phyloP scores from a whole-genome alignment of 2,888 invertebrate genomes.

The Sminthurides aquaticus region DNA sequence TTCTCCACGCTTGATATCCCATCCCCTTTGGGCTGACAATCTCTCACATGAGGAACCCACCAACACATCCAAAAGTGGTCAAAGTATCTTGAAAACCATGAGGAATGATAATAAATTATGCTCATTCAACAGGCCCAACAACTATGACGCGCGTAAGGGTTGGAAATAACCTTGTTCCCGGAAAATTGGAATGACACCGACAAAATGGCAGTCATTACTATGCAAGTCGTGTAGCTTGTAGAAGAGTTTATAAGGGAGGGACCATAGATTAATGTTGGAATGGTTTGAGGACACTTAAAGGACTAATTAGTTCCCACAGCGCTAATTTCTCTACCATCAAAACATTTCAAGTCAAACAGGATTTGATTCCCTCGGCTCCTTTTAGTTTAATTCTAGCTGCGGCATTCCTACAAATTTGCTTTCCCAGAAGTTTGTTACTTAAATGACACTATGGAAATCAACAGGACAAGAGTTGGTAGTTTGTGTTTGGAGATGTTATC shows the following conservation, averaged over 20 bases:
- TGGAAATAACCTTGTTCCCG: neutral
- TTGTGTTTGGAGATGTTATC: no score
- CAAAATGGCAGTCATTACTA: neutral
- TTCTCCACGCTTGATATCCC: conserved; percentile 56
- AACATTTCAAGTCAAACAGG: no score
- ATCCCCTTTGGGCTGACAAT: conserved; percentile 56
- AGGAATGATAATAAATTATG: neutral
- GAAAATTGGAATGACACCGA: neutral
- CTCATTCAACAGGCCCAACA: neutral
- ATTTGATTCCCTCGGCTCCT: no score
- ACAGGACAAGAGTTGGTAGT: no score
- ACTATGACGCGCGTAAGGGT: neutral
- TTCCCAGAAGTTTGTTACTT: no score
- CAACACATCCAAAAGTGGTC: conserved; percentile 55
- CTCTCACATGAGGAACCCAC: conserved; percentile 52
- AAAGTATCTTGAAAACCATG: conserved; percentile 51
- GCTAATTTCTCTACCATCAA: no score
- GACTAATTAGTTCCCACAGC: no score
- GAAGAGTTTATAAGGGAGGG: neutral
- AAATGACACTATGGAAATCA: no score
- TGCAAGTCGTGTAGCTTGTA: neutral
- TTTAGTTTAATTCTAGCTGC: no score
- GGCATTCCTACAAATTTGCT: no score
- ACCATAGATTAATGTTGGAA: neutral
- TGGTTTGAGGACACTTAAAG: no score